Evolutionary conservation across 2,797 vertebrate species (phyloP).

Genomic region (Amphiprion clarkii): DNA sequence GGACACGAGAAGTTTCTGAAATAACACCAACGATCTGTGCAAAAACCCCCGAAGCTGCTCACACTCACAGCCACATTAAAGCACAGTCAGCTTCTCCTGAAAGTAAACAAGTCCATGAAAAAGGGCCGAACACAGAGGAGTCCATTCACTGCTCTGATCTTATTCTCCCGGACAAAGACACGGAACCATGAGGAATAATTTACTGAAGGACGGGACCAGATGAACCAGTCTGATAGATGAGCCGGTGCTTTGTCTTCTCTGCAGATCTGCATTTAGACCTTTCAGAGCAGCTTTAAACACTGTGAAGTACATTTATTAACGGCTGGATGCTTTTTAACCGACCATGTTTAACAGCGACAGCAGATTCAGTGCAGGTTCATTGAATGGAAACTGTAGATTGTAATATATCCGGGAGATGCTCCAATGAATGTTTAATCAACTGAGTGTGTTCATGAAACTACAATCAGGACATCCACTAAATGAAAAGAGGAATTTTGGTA

Average conservation of each 20-base stretch:
- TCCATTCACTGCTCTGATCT: constrained; percentile 24
- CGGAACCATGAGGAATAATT: constrained; percentile 63
- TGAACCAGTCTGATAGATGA: constrained; percentile 57
- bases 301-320: constrained; percentile 23
- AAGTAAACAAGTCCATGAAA: constrained; percentile 19
- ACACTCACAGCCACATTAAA: background rate
- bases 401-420: too few relatives aligned
- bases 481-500: too few relatives aligned
- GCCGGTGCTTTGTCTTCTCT: constrained; percentile 49
- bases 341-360: background rate
- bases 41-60: background rate
- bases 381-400: background rate
- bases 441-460: too few relatives aligned
- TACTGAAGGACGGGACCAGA: constrained; percentile 40
- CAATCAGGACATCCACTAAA: too few relatives aligned
- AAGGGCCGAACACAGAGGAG: constrained; percentile 18
- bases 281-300: constrained; percentile 16
- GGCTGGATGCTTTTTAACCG: constrained; percentile 19
- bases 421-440: too few relatives aligned
- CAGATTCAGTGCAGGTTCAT: background rate
- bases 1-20: background rate
- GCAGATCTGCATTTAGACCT: constrained; percentile 43
- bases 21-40: background rate
- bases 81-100: constrained; percentile 13
- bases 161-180: constrained; percentile 56